phyloP scores from a whole-genome alignment of 2,113 vertebrate genomes.

The Forbesichthys papilliferus region DNA sequence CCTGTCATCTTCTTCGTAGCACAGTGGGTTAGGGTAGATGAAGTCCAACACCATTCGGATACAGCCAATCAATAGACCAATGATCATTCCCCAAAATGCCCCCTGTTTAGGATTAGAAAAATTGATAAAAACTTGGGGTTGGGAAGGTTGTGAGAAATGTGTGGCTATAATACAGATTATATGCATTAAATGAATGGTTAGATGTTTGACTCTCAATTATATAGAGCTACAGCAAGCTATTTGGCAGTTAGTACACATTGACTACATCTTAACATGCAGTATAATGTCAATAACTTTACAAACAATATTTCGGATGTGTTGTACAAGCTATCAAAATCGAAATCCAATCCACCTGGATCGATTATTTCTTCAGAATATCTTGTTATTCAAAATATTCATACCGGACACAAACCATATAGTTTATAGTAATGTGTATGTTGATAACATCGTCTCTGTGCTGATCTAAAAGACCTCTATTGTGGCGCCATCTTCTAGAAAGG shows the following conservation, averaged over 20 bases:
- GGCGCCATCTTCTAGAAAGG: no score
- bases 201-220: no score
- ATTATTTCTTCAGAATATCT: no score
- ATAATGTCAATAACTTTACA: not conserved
- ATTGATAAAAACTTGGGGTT: not conserved
- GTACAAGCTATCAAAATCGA: not conserved
- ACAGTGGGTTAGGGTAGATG: slow-evolving; percentile 82
- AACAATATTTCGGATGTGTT: not conserved
- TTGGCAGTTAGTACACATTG: not conserved
- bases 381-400: no score
- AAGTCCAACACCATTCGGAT: slow-evolving; percentile 90
- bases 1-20: slow-evolving; percentile 81
- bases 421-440: no score
- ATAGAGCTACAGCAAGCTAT: no score
- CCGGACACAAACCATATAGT: no score
- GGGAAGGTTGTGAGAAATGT: not conserved
- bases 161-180: not conserved
- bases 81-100: slow-evolving; percentile 86
- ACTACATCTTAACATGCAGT: no score
- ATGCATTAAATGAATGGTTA: no score
- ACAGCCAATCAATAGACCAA: slow-evolving; percentile 82
- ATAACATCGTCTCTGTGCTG: no score
- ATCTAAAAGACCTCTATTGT: no score
- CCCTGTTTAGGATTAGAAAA: slow-evolving; percentile 74
- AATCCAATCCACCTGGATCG: no score